Conservation (phyloP, 1,140 invertebrate species). For the Cotesia vestalis region DNA sequence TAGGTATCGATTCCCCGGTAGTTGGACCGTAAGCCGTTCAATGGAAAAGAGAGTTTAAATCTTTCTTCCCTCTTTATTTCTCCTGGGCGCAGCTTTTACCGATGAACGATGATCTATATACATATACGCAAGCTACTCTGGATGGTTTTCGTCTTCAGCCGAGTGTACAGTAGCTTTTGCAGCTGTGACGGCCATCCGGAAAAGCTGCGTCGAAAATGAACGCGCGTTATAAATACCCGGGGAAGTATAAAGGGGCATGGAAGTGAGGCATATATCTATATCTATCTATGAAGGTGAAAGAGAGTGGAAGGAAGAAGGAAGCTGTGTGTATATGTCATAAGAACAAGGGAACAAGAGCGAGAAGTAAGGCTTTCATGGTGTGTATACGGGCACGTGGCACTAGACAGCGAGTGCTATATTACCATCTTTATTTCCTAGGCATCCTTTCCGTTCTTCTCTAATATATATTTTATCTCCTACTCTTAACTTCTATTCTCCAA, state of each 20-base stretch:
- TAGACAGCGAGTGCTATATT: slow-evolving; percentile 14
- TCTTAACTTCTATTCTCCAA: too few species aligned
- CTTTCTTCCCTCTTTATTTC: too few species aligned
- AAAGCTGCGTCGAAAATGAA: slow-evolving; percentile 30
- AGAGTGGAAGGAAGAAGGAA: slow-evolving; percentile 4
- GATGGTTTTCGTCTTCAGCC: background rate
- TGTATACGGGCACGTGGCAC: slow-evolving; percentile 24
- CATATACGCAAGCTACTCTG: background rate
- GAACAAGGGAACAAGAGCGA: slow-evolving; percentile 13
- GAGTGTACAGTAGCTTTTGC: slow-evolving; percentile 29
- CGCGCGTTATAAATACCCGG: slow-evolving; percentile 34
- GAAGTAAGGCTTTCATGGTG: background rate
- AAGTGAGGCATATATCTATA: background rate
- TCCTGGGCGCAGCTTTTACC: background rate
- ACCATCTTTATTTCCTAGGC: background rate
- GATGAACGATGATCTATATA: background rate
- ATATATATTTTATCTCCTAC: background rate
- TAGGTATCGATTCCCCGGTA: slow-evolving; percentile 34
- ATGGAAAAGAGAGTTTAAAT: too few species aligned
- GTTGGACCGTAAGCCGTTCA: slow-evolving; percentile 28
- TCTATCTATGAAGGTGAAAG: background rate
- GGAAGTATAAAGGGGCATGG: slow-evolving; percentile 5
- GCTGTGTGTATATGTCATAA: background rate
- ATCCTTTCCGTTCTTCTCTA: background rate
- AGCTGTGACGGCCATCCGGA: slow-evolving; percentile 34